phyloP scores from a whole-genome alignment of 1,140 invertebrate genomes.

The Potamilus streckersoni region DNA sequence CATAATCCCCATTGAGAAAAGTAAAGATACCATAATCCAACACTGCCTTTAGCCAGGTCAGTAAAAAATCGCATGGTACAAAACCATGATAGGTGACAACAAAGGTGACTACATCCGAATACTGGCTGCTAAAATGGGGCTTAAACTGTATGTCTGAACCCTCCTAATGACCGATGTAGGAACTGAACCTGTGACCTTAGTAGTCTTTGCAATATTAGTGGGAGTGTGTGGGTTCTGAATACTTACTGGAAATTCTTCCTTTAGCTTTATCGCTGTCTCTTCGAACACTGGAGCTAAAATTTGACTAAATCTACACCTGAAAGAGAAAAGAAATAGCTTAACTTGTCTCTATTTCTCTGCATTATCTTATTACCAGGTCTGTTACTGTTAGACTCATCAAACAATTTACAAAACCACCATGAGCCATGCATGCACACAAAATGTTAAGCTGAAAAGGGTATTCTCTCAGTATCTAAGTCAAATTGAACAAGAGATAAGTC shows the following conservation, averaged over 20 bases:
- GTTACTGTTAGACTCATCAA: not conserved
- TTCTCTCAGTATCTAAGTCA: not conserved
- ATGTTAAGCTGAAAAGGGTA: not conserved
- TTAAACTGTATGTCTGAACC: too few relatives aligned
- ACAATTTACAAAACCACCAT: not conserved
- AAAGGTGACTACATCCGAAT: too few relatives aligned
- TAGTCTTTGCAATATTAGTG: not conserved
- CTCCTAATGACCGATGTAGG: not conserved
- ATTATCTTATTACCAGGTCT: not conserved
- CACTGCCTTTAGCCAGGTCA: too few relatives aligned
- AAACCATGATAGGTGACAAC: too few relatives aligned
- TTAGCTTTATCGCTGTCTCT: conserved; percentile 91
- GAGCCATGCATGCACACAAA: not conserved
- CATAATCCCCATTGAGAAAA: too few relatives aligned
- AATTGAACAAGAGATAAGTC: not conserved
- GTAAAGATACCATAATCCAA: too few relatives aligned
- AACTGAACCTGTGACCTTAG: not conserved
- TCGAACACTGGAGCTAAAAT: conserved; percentile 96
- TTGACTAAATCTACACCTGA: conserved; percentile 82
- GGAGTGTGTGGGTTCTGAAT: not conserved
- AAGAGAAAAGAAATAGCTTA: conserved; percentile 13
- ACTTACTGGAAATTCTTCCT: conserved; percentile 79
- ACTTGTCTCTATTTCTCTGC: not conserved
- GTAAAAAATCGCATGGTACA: too few relatives aligned
- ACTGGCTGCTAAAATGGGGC: too few relatives aligned